Base-by-base conservation (phyloP, 2,888 invertebrate genomes). In the Cryptophagus acutangulus region DNA sequence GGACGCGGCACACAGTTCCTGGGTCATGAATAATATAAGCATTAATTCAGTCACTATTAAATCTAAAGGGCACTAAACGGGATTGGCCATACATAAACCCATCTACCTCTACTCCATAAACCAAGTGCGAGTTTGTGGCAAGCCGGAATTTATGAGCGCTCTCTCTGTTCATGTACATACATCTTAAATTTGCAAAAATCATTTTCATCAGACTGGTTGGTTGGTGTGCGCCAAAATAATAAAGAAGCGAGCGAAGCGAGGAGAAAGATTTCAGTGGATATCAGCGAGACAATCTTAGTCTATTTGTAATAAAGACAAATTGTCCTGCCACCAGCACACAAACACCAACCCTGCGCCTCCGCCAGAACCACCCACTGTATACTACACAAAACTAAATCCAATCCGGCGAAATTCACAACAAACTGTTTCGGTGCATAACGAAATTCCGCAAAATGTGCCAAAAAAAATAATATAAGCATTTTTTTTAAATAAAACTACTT, bases 11-110 rank as follows among this genome's bases (percentile, higher is more conserved):
- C n/a, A 13, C 10, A n/a, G 28, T 31, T 31, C 15, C 12, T 31
- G 12, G 31, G 12, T 16, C 12, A 31, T 31, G 31, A 31, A 31
- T 31, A 31, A 31, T 31, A 31, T 31, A 31, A 31, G 31, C 31
- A 31, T 31, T 31, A 31, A 31, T 31, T 31, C 31, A 31, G 26
- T 26, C 31, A 13, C 15, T 31, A 31, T 31, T 31, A 31, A 31
- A 31, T 31, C 31, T 31, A 31, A 31, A 12, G 31, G 31, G 31
- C 4, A 31, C 8, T 29, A 31, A 31, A 3, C 31, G 31, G 31
- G 31, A 31, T 31, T 31, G 31, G 31, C 8, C 12, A 31, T 31
- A 31, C 31, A 31, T 31, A 31, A 31, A 31, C 15, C 12, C 8
- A 31, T 20, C 24, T 20, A 20, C 6, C n/a, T n/a, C 24, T 20